Conservation (phyloP, 2,888 invertebrate species). For the Sinhomidia bicolor region DNA sequence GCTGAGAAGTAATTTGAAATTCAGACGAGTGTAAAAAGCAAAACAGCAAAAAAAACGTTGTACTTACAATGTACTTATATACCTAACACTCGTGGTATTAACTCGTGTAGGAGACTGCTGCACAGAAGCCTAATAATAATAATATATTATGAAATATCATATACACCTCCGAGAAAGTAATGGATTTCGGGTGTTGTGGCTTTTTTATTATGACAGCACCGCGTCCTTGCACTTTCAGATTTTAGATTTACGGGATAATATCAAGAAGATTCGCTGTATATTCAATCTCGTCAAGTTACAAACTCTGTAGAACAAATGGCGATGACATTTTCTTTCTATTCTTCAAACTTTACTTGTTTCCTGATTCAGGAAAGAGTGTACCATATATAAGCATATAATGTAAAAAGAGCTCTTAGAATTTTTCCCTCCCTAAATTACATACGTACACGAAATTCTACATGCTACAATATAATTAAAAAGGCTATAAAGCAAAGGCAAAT, state of each 20-base stretch:
- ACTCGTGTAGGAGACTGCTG: no score
- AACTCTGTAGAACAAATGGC: background rate
- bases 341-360: background rate
- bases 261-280: background rate
- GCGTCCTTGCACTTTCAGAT: constrained; percentile 31
- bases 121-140: no score
- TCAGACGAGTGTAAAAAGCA: background rate
- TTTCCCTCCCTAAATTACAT: no score
- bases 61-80: no score
- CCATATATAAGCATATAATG: no score
- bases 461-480: no score
- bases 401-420: no score
- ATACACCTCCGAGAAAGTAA: background rate
- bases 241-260: background rate
- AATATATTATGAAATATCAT: no score
- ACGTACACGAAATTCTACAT: no score
- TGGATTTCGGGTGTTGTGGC: background rate
- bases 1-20: background rate
- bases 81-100: no score
- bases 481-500: background rate
- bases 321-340: constrained; percentile 59
- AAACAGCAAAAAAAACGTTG: background rate
- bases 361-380: background rate
- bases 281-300: constrained; percentile 5
- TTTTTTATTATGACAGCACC: constrained; percentile 23